These are phyloP conservation scores for Stigmatopora nigra DNA, from an alignment of 2,113 vertebrate genomes.

Conservation along the genomic window DNA sequence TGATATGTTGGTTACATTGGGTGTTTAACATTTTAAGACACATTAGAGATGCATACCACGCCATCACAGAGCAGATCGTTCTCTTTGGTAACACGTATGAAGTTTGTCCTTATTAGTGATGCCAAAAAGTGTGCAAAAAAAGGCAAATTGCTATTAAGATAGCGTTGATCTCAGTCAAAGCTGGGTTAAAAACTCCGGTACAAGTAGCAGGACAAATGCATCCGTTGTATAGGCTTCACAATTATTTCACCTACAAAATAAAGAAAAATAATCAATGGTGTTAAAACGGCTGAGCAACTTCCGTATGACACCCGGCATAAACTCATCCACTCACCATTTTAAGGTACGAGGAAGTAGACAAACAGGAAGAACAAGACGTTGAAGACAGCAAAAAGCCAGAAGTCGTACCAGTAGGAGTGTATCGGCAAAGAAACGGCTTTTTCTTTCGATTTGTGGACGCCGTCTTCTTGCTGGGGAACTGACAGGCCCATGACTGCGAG, in stretches of 20 bases:
- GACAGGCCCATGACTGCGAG: neutral
- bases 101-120: neutral
- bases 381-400: constrained; percentile 5
- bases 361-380: constrained; percentile 1
- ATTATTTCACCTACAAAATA: neutral
- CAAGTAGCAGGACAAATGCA: neutral
- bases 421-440: neutral
- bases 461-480: neutral
- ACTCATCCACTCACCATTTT: neutral
- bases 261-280: neutral
- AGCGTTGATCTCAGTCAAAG: neutral
- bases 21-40: neutral
- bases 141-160: neutral
- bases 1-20: neutral
- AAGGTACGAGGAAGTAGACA: constrained; percentile 1
- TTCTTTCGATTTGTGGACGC: neutral
- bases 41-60: neutral
- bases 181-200: neutral
- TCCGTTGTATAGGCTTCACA: neutral
- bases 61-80: neutral
- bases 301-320: neutral
- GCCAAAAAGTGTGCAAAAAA: neutral
- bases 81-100: neutral
- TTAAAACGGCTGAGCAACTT: neutral
- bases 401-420: constrained; percentile 8